These are phyloP conservation scores for Drosophila busckii DNA, from an alignment of 1,140 invertebrate genomes.

Conservation along the genomic window DNA sequence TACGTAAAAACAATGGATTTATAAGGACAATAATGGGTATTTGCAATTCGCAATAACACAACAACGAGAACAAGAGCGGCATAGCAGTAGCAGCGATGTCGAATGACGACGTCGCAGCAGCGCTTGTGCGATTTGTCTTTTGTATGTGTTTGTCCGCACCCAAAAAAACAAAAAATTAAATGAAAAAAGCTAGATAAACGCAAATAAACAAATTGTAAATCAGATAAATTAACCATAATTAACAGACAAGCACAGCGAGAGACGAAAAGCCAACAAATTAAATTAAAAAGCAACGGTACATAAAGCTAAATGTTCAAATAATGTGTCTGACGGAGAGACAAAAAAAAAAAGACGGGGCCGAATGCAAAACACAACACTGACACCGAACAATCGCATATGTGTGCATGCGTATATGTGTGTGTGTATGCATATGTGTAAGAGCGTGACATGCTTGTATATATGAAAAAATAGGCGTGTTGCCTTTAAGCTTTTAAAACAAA, in stretches of 20 bases:
- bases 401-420: conserved; percentile 18
- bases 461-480: conserved; percentile 67
- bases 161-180: conserved; percentile 36
- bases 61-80: conserved; percentile 26
- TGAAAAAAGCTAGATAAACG: conserved; percentile 16
- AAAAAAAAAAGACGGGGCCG: conserved; percentile 35
- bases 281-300: conserved; percentile 43
- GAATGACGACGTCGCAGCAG: conserved; percentile 41
- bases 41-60: conserved; percentile 7
- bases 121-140: conserved; percentile 37
- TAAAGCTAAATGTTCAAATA: conserved; percentile 23
- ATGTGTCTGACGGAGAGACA: conserved; percentile 16
- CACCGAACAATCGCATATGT: conserved; percentile 9
- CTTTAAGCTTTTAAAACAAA: conserved; percentile 38
- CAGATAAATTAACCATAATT: conserved; percentile 35
- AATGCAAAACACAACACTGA: conserved; percentile 42
- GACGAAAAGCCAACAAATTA: conserved; percentile 41
- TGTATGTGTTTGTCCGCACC: conserved; percentile 53
- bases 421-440: conserved; percentile 18
- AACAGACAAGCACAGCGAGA: conserved; percentile 18
- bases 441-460: conserved; percentile 38
- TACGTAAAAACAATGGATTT: conserved; percentile 13
- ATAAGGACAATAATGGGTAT: conserved; percentile 7
- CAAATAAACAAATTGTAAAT: conserved; percentile 46
- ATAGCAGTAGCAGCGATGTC: conserved; percentile 23